These are phyloP conservation scores for Elgaria multicarinata DNA, from an alignment of 2,113 vertebrate genomes.

Conservation along the genomic window DNA sequence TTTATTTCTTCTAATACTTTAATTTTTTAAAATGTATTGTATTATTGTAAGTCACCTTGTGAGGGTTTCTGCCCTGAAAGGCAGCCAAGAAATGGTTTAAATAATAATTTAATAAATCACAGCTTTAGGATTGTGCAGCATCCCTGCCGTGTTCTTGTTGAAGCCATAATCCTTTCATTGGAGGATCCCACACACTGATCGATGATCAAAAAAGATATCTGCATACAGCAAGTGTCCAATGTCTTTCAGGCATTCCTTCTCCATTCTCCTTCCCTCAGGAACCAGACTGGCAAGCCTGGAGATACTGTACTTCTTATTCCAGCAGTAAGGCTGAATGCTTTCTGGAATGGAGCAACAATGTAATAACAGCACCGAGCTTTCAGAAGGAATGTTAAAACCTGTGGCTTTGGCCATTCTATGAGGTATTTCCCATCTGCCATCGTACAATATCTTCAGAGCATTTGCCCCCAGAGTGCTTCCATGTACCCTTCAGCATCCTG, in stretches of 20 bases:
- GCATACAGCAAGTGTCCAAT: conserved; percentile 19
- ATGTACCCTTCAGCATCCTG: neutral
- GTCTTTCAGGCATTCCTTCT: neutral
- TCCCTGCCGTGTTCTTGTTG: neutral
- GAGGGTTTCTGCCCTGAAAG: no score
- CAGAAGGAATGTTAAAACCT: neutral
- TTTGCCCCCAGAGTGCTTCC: neutral
- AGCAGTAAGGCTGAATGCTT: neutral
- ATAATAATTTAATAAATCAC: no score
- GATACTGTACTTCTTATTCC: conserved; percentile 10
- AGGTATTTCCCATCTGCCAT: neutral
- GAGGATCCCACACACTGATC: neutral
- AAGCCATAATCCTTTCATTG: neutral
- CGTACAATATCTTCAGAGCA: neutral
- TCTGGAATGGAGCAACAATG: neutral
- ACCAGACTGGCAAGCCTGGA: neutral
- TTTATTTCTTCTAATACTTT: no score
- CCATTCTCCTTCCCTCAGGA: neutral
- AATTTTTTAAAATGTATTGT: no score
- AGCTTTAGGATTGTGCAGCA: neutral
- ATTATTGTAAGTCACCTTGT: no score
- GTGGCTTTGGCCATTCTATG: rapidly evolving
- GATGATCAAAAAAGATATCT: neutral
- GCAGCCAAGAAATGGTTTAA: no score
- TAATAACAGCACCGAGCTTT: neutral